Conservation (phyloP, 1,140 invertebrate genomes). For the Lucilia sericata region DNA sequence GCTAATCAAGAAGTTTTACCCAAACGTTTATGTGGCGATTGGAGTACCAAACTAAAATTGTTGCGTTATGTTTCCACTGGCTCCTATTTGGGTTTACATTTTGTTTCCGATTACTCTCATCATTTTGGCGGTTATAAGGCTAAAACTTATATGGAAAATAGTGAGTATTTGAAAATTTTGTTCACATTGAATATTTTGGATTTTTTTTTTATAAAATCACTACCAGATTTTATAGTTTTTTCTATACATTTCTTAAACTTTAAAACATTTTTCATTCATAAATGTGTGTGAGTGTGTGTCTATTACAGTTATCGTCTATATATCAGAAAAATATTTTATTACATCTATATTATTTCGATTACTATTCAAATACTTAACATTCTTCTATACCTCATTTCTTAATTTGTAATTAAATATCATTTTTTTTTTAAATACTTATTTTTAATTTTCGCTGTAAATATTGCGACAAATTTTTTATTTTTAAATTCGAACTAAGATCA, state of each 20-base stretch:
- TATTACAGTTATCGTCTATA: neutral
- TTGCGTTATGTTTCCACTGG: conserved; percentile 73
- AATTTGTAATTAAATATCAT: too few relatives aligned
- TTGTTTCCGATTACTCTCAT: conserved; percentile 79
- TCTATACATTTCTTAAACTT: neutral
- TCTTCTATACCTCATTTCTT: too few relatives aligned
- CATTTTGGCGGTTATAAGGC: conserved; percentile 79
- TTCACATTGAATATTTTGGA: neutral
- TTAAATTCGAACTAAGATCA: too few relatives aligned
- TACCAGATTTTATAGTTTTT: neutral
- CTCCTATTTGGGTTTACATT: conserved; percentile 72
- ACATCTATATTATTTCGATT: too few relatives aligned
- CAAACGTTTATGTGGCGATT: conserved; percentile 78
- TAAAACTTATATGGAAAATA: conserved; percentile 75
- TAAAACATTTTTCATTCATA: conserved; percentile 15
- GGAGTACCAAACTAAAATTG: conserved; percentile 79
- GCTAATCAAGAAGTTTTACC: conserved; percentile 51
- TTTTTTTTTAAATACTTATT: too few relatives aligned
- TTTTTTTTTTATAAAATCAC: neutral
- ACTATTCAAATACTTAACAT: too few relatives aligned
- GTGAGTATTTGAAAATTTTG: conserved; percentile 69
- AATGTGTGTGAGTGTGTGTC: conserved; percentile 6
- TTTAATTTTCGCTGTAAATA: too few relatives aligned
- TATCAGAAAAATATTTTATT: too few relatives aligned
- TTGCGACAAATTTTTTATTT: too few relatives aligned